Conservation (phyloP, 2,797 vertebrate genomes). For the Fistularia tabacaria region DNA sequence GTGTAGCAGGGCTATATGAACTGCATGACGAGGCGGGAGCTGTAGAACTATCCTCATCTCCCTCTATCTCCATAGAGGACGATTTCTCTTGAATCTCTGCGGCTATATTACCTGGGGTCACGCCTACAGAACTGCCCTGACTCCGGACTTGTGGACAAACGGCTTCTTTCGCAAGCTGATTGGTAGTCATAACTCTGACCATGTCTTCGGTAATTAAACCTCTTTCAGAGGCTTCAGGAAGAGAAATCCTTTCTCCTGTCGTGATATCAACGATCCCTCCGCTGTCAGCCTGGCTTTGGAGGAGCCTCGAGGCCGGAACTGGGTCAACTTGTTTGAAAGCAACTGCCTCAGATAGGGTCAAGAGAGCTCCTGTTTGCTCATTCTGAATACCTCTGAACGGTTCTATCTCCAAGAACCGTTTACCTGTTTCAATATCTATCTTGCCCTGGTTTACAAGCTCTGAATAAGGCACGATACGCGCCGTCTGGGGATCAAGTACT, state of each 20-base stretch:
- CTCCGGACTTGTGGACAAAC: conserved; percentile 65
- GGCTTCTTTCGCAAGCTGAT: conserved; percentile 75
- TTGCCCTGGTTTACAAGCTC: conserved; percentile 85
- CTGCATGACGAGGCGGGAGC: conserved; percentile 42
- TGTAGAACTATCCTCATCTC: conserved; percentile 36
- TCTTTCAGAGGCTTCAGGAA: conserved; percentile 75
- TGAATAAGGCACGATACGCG: conserved; percentile 81
- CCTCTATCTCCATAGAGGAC: conserved; percentile 28
- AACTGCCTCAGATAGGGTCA: conserved; percentile 76
- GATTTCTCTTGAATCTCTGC: conserved; percentile 55
- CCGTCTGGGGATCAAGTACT: conserved; percentile 80
- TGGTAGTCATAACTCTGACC: conserved; percentile 74
- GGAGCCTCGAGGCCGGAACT: conserved; percentile 73
- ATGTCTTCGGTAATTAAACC: conserved; percentile 78
- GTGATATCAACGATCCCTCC: conserved; percentile 82
- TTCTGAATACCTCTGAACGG: conserved; percentile 79
- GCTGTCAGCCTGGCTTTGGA: conserved; percentile 84
- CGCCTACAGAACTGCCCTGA: conserved; percentile 73
- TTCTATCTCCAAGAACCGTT: conserved; percentile 86
- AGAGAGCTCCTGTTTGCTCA: conserved; percentile 41
- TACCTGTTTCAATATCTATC: conserved; percentile 88
- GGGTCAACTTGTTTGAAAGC: conserved; percentile 76
- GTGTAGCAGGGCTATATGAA: conserved; percentile 29
- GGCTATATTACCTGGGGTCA: conserved; percentile 75
- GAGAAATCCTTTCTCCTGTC: conserved; percentile 74